Evolutionary conservation across 2,888 invertebrate species (phyloP), one percentile per base, ranked within the genome.

Genomic region (Acanthosepion lycidas): DNA sequence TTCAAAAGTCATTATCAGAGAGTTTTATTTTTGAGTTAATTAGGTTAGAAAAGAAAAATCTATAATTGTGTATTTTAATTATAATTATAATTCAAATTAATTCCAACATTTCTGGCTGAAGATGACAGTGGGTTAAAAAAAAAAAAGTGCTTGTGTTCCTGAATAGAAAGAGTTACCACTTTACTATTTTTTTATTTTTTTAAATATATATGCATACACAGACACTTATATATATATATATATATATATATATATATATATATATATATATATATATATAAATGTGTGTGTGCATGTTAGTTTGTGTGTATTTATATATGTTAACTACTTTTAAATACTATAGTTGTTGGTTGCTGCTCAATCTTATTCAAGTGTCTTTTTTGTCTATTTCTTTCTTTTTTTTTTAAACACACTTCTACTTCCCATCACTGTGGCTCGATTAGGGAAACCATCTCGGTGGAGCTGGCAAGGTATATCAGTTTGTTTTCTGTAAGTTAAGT

Each of bases 381-480:
- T 78, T 95, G 92, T 95, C 53, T 95, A 91, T 95, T 94, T 93
- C 94, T 94, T 94, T 94, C 59, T 95, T 95, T 94, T 95, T 95
- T 93, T 92, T n/a, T n/a, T n/a, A n/a, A 33, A 94, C 95, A 94
- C 94, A 94, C 95, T 51, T 53, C 26, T 51, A 53, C 33, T 93
- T 6, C 93, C 49, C 93, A 93, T 49, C 49, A 93, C 93, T 93
- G 53, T 92, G 91, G 94, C 53, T 94, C 91, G 26, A 96, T 93
- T 96, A 97, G 99, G 95, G 99, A 99, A 97, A 99, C 99, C 97
- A 98, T 99, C 95, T 99, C 99, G 97, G 98, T 98, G 15, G 99
- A 99, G 98, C 98, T 99, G 94, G 99, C 99, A 97, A 98, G 99
- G 98, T 98, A 97, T 95, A 95, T n/a, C 49, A 93, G 93, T 33